Percentiles rank a stretch among this genome's conserved stretches.
phyloP scores from a whole-genome alignment of 2,888 invertebrate genomes.

The Nezara viridula region DNA sequence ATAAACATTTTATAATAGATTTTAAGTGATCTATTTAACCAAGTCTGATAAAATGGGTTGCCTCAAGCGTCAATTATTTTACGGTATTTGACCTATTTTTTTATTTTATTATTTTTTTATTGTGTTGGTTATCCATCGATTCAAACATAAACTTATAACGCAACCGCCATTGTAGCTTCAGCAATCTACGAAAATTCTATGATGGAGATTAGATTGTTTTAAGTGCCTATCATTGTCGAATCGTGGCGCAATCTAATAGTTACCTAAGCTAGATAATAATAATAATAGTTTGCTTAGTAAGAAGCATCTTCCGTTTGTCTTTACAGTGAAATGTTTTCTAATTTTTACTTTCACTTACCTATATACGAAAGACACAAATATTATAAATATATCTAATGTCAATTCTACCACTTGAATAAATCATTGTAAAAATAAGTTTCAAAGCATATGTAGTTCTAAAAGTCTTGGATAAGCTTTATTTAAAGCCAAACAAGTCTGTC shows the following conservation, averaged over 20 bases:
- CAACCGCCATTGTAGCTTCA: neutral
- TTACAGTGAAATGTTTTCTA: neutral
- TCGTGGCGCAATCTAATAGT: neutral
- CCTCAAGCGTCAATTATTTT: neutral
- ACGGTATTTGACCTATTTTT: neutral
- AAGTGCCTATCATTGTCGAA: neutral
- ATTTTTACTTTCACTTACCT: neutral
- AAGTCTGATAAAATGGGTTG: neutral
- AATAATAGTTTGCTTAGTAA: neutral
- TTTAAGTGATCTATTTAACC: neutral
- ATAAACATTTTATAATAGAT: no score
- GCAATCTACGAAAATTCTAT: neutral
- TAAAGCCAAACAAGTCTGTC: no score
- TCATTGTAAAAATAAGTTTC: no score
- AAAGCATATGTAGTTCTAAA: no score
- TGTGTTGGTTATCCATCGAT: neutral
- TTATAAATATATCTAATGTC: no score
- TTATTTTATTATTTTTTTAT: neutral
- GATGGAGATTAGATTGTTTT: neutral
- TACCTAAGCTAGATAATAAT: neutral
- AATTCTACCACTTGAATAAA: no score
- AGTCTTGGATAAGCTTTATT: no score
- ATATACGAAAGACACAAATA: neutral
- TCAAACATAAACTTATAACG: neutral
- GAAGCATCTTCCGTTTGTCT: neutral